phyloP scores from a whole-genome alignment of 2,888 invertebrate genomes.

The Drosophila parthenogenetica region DNA sequence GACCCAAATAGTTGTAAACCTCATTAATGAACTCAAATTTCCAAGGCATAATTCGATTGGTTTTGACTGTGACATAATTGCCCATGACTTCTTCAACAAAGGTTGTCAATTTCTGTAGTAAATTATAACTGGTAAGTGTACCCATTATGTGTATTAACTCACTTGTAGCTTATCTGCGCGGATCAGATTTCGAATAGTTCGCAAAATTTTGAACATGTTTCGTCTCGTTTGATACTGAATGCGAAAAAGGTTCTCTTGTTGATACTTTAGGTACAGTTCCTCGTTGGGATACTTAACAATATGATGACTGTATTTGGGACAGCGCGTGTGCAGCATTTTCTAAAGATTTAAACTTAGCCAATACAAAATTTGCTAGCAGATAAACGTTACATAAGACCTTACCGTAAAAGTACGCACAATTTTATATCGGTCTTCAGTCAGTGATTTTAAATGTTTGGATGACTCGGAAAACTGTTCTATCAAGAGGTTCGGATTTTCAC shows the following conservation, averaged over 20 bases:
- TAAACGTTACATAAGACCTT: conserved; percentile 2
- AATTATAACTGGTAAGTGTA: neutral
- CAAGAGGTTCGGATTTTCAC: conserved; percentile 65
- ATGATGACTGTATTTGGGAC: conserved; percentile 77
- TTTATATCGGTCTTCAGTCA: conserved; percentile 67
- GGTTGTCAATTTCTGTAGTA: conserved; percentile 69
- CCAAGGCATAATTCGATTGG: conserved; percentile 83
- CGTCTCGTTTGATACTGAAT: conserved; percentile 82
- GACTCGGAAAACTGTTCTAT: conserved; percentile 65
- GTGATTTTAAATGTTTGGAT: conserved; percentile 55
- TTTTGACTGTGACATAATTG: conserved; percentile 81
- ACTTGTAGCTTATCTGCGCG: conserved; percentile 25
- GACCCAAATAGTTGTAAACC: conserved; percentile 82
- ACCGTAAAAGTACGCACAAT: conserved; percentile 74
- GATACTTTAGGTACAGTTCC: conserved; percentile 50
- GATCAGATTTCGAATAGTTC: conserved; percentile 69
- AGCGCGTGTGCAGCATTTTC: conserved; percentile 83
- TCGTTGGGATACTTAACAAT: conserved; percentile 62
- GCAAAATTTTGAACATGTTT: conserved; percentile 79
- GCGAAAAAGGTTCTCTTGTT: conserved; percentile 74
- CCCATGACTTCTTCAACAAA: conserved; percentile 82
- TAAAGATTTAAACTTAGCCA: conserved; percentile 28
- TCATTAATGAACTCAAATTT: conserved; percentile 84
- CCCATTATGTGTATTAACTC: neutral
- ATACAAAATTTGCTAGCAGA: too few relatives aligned